A percentile compares a stretch with the other conserved stretches of the same genome.
phyloP scores from a whole-genome alignment of 2,797 vertebrate genomes.

The Potorous gilbertii region DNA sequence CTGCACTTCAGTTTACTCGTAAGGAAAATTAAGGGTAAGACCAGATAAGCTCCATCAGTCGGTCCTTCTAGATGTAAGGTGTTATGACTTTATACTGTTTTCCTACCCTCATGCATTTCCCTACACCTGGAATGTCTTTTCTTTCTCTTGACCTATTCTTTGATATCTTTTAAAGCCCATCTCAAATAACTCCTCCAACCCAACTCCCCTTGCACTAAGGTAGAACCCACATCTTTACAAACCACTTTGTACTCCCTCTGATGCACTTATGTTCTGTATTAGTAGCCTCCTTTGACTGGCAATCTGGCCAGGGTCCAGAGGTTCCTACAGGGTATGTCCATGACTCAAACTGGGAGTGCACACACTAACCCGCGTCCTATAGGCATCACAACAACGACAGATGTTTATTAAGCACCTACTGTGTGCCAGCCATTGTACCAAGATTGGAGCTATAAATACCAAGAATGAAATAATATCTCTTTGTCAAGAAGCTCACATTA shows the following conservation, averaged over 20 bases:
- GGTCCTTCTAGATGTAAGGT: not conserved
- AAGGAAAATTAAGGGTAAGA: not conserved
- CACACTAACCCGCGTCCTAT: not conserved
- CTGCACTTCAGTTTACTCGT: accelerated
- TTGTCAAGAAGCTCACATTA: not conserved
- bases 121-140: not conserved
- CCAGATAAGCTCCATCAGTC: not conserved
- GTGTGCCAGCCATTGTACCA: not conserved
- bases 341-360: not conserved
- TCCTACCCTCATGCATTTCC: not conserved
- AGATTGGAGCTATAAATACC: not conserved
- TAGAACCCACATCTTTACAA: not conserved
- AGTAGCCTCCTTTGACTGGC: not conserved
- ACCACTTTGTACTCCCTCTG: not conserved
- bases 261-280: not conserved
- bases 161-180: not conserved
- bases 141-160: not conserved
- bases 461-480: not conserved
- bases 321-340: not conserved
- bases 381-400: not conserved
- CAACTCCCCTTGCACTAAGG: not conserved
- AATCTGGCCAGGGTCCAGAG: not conserved
- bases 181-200: not conserved
- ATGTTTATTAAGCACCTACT: not conserved
- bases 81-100: not conserved